These are phyloP conservation scores for Drosophila pseudotakahashii DNA, from an alignment of 2,888 invertebrate species.

Conservation along the genomic window DNA sequence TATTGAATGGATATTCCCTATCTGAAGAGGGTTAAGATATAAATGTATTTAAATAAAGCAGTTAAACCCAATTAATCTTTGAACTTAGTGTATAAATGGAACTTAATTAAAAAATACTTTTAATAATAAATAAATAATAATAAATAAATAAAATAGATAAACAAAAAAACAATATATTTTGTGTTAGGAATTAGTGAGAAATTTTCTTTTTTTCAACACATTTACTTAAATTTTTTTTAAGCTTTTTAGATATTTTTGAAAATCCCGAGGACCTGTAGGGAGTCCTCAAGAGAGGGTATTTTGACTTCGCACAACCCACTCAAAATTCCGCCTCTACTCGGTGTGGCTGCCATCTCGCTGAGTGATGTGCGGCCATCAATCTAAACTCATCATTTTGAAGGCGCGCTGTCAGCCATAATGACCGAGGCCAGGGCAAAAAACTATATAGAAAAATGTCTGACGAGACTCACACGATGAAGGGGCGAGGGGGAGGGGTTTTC, in stretches of 20 bases:
- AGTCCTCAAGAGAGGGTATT: constrained; percentile 9
- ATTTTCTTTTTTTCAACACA: too few relatives aligned
- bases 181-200: too few relatives aligned
- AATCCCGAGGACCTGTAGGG: neutral
- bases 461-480: constrained; percentile 24
- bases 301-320: neutral
- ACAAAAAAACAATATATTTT: too few relatives aligned
- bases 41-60: too few relatives aligned
- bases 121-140: too few relatives aligned
- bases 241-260: too few relatives aligned
- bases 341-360: constrained; percentile 51
- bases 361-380: constrained; percentile 78
- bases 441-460: constrained; percentile 52
- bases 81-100: too few relatives aligned
- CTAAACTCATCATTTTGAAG: constrained; percentile 80
- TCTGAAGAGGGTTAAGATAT: neutral
- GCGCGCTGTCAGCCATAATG: constrained; percentile 77
- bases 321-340: constrained; percentile 8
- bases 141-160: too few relatives aligned
- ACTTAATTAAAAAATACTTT: too few relatives aligned
- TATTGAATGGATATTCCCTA: neutral
- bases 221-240: too few relatives aligned
- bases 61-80: too few relatives aligned
- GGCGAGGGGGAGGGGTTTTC: neutral
- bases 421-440: constrained; percentile 70